Evolutionary conservation across 2,888 invertebrate species (phyloP).

Genomic region (Tanaodytes sp.): DNA sequence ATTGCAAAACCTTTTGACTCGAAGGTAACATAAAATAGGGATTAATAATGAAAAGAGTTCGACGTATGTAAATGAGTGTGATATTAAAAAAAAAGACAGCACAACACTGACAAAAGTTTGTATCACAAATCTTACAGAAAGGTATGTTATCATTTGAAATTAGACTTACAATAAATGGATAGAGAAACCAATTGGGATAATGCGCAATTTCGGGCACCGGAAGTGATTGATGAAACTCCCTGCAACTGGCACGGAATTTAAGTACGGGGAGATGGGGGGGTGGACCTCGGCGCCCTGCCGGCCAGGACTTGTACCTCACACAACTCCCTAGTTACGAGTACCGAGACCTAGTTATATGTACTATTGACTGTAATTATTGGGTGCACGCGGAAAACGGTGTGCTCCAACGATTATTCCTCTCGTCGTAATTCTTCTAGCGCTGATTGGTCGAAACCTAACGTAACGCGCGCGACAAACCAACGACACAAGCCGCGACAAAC

Average conservation of each 20-base stretch:
- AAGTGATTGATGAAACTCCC: conserved; percentile 42
- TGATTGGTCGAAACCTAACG: conserved; percentile 7
- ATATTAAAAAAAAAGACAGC: too few relatives aligned
- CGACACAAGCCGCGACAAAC: conserved; percentile 7
- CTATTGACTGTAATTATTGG: conserved; percentile 31
- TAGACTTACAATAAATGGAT: too few relatives aligned
- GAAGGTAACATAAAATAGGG: too few relatives aligned
- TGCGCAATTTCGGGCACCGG: conserved; percentile 51
- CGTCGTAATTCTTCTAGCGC: conserved; percentile 17
- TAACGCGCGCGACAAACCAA: conserved; percentile 35
- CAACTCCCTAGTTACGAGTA: conserved; percentile 74
- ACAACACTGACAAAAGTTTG: too few relatives aligned
- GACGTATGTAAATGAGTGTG: background rate
- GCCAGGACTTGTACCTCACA: conserved; percentile 74
- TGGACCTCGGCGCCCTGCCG: conserved; percentile 73
- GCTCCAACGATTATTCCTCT: conserved; percentile 19
- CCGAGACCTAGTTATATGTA: conserved; percentile 73
- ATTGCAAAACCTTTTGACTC: too few relatives aligned
- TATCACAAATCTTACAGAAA: too few relatives aligned
- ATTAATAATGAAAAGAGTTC: background rate
- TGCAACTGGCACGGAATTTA: conserved; percentile 60
- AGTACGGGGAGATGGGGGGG: conserved; percentile 72
- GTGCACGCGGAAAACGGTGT: conserved; percentile 33
- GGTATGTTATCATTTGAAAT: too few relatives aligned
- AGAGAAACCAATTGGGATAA: too few relatives aligned